A percentile compares a stretch with the other conserved stretches of the same genome.
Conservation (phyloP, 2,797 vertebrate genomes). For the Micromesistius poutassou region DNA sequence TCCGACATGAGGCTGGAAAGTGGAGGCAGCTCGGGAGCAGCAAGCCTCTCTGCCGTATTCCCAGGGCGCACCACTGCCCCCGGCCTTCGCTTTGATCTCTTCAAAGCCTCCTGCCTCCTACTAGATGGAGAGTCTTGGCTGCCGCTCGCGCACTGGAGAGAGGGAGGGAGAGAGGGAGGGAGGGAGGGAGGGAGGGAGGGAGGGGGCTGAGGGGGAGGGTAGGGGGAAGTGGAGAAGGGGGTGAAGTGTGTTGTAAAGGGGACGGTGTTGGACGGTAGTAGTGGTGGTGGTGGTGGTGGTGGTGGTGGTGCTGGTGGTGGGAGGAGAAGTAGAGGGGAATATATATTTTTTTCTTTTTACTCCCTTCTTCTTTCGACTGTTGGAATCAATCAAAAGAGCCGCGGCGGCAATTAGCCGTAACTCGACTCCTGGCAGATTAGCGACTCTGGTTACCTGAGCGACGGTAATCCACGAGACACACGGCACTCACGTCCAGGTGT, state of each 20-base stretch:
- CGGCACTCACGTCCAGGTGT: constrained; percentile 41
- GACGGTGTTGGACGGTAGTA: no score
- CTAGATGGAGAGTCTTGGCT: constrained; percentile 99
- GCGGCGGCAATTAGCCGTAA: constrained; percentile 98
- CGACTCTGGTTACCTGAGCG: constrained; percentile 96
- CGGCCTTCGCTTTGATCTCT: constrained; percentile 99
- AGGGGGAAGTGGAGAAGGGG: constrained; percentile 8
- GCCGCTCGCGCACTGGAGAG: constrained; percentile 84
- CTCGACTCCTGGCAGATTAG: constrained; percentile 93
- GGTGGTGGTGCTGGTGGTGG: no score
- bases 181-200: constrained; percentile 53
- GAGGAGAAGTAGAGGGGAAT: constrained; percentile 18
- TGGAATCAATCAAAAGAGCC: constrained; percentile 90
- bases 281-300: no score
- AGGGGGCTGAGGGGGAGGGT: constrained; percentile 51
- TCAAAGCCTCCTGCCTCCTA: constrained; percentile 99
- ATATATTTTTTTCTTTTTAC: constrained; percentile 43
- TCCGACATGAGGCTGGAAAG: constrained; percentile 98
- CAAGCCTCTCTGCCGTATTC: constrained; percentile 93
- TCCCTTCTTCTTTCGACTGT: constrained; percentile 79
- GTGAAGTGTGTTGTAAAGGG: constrained; percentile 45
- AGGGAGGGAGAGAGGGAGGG: constrained; percentile 59
- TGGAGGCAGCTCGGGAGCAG: constrained; percentile 90
- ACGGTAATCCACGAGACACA: constrained; percentile 72
- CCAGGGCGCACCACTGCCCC: constrained; percentile 99